phyloP scores from a whole-genome alignment of 2,797 vertebrate species.

The Crenichthys baileyi region DNA sequence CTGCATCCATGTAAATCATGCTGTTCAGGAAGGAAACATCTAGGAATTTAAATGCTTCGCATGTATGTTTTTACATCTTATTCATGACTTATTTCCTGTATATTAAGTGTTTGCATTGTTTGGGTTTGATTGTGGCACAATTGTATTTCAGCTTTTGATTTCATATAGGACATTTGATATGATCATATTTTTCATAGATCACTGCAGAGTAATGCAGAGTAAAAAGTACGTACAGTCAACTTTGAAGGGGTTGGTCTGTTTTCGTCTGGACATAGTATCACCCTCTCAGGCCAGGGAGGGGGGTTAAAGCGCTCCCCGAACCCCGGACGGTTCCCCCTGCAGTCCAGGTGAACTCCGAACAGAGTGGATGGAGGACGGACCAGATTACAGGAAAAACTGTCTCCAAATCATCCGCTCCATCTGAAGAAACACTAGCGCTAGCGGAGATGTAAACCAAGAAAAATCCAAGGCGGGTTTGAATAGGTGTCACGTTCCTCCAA shows the following conservation, averaged over 20 bases:
- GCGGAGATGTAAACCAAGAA: slow-evolving; percentile 7
- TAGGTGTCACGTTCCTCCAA: slow-evolving; percentile 63
- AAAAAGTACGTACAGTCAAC: slow-evolving; percentile 88
- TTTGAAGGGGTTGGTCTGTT: slow-evolving; percentile 99
- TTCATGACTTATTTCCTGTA: neutral
- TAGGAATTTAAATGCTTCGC: neutral
- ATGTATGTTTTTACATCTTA: neutral
- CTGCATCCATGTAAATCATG: neutral
- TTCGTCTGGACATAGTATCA: slow-evolving; percentile 97
- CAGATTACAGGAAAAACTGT: slow-evolving; percentile 27
- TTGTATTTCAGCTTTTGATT: neutral
- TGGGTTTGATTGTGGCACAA: neutral
- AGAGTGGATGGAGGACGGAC: slow-evolving; percentile 32
- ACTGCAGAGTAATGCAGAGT: neutral
- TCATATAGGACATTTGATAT: neutral
- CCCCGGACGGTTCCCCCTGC: slow-evolving; percentile 49
- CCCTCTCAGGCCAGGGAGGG: slow-evolving; percentile 54
- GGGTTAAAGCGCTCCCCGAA: slow-evolving; percentile 57
- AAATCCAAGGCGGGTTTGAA: neutral
- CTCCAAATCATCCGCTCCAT: slow-evolving; percentile 20
- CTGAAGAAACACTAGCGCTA: neutral
- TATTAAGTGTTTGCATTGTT: neutral
- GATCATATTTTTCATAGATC: neutral
- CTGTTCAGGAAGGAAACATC: neutral
- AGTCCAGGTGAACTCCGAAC: slow-evolving; percentile 58